phyloP scores from a whole-genome alignment of 2,888 invertebrate genomes.

The Mellilla xanthometata region DNA sequence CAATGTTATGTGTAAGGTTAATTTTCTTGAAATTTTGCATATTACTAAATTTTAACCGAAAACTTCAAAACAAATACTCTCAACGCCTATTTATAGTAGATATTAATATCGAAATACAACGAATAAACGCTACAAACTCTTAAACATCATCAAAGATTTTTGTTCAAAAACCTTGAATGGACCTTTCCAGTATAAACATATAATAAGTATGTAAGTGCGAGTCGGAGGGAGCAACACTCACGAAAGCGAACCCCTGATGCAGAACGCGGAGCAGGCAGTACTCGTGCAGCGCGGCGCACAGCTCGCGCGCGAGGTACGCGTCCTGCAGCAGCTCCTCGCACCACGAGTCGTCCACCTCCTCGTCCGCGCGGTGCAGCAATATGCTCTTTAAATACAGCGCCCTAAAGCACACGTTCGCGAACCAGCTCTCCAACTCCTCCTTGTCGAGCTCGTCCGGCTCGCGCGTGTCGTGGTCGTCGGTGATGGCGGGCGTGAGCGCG shows the following conservation, averaged over 20 bases:
- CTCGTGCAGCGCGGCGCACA: slow-evolving; percentile 42
- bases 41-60: too few relatives aligned
- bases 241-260: slow-evolving; percentile 55
- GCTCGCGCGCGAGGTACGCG: slow-evolving; percentile 33
- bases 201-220: too few relatives aligned
- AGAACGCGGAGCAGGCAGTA: slow-evolving; percentile 45
- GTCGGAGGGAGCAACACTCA: slow-evolving; percentile 43
- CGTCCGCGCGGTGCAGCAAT: slow-evolving; percentile 34
- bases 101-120: too few relatives aligned
- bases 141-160: too few relatives aligned
- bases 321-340: slow-evolving; percentile 37
- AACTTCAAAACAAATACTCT: too few relatives aligned
- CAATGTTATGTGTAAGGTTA: too few relatives aligned
- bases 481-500: slow-evolving; percentile 32
- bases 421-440: slow-evolving; percentile 37
- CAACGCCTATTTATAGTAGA: too few relatives aligned
- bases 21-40: too few relatives aligned
- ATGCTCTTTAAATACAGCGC: slow-evolving; percentile 41
- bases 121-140: too few relatives aligned
- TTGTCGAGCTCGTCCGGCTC: too few relatives aligned
- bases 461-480: slow-evolving; percentile 20
- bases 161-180: too few relatives aligned
- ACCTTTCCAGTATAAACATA: too few relatives aligned
- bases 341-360: slow-evolving; percentile 33
- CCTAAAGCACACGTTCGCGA: slow-evolving; percentile 43